Percentiles rank a stretch among this genome's conserved stretches.
Evolutionary conservation across 1,140 invertebrate species (phyloP).

Genomic region (Drosophila pruinosa): DNA sequence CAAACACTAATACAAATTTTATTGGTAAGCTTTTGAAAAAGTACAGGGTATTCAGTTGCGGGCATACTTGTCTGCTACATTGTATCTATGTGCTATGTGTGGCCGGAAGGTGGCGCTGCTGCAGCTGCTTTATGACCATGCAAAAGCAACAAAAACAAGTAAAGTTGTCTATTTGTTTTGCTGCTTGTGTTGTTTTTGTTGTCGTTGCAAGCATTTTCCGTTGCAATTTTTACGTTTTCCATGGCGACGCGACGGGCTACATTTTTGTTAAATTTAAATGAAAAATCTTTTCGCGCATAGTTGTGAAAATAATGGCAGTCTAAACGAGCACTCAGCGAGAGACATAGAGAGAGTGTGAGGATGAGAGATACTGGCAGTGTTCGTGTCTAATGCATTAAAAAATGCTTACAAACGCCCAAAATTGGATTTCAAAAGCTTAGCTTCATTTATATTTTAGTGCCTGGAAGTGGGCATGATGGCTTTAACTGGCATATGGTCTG

Average conservation of each 20-base stretch:
- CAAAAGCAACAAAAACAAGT: constrained; percentile 28
- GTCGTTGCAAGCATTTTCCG: constrained; percentile 62
- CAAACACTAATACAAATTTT: no score
- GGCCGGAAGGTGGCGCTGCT: constrained; percentile 73
- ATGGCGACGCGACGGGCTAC: constrained; percentile 24
- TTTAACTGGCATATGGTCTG: constrained; percentile 35
- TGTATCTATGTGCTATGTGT: constrained; percentile 21
- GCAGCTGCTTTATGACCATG: constrained; percentile 74
- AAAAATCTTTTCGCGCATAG: constrained; percentile 78
- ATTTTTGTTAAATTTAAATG: constrained; percentile 71
- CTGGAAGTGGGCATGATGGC: constrained; percentile 28
- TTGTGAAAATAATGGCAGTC: constrained; percentile 73
- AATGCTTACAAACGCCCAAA: constrained; percentile 26
- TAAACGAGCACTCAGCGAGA: constrained; percentile 21
- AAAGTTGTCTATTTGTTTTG: constrained; percentile 58
- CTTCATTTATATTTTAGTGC: constrained; percentile 1
- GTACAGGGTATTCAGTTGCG: constrained; percentile 8
- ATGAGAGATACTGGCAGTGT: neutral
- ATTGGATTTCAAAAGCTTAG: constrained; percentile 39
- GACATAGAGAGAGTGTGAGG: neutral
- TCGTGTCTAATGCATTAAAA: constrained; percentile 46
- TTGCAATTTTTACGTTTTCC: constrained; percentile 67
- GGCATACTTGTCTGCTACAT: neutral
- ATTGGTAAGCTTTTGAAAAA: neutral
- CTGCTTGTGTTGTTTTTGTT: constrained; percentile 37